Evolutionary conservation across 2,888 invertebrate genomes (phyloP), one percentile per base, ranked within the genome.

Genomic region (Melipona beecheii): DNA sequence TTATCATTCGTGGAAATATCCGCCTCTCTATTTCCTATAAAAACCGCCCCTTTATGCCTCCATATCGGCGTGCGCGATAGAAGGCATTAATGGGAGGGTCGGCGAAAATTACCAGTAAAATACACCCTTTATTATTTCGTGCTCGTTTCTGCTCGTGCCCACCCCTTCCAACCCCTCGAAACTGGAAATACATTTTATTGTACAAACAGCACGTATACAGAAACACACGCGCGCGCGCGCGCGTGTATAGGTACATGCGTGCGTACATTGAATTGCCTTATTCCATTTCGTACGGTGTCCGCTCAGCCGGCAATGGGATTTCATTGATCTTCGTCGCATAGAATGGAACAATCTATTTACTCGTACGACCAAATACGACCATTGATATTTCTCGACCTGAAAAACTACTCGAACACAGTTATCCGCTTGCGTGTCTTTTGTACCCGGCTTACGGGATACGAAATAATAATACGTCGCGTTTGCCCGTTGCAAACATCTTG

Each of bases 1-100:
- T 73, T 79, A 74, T 74, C 69, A 69, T 79, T 54, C 74, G 69
- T 56, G 52, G 68, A 74, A 79, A 79, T 66, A n/a, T 56, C 69
- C 31, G 27, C 69, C 74, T 54, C 62, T 79, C 62, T 49, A 74
- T 64, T 74, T 64, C 69, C 52, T 24, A 24, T n/a, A 50, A 56
- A 70, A 75, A 75, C 70, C n/a, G 21, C 64, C 64, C 75, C 64
- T 75, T 75, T 65, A 56, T 80, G 54, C 31, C 9, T 27, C 60
- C 31, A 31, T 31, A 31, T 31, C 65, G 74, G n/a, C 36, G 49
- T 54, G 36, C 27, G 64, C 62, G 21, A 70, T 65, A 43, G 19
- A 19, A 27, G 27, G 27, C n/a, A 56, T 56, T 56, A 56, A 56
- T 56, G n/a, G 56, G 50, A 69, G 50, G 65, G 31, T 36, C 36